Evolutionary conservation across 2,797 vertebrate genomes (phyloP).

Genomic region (Acropternis orthonyx): DNA sequence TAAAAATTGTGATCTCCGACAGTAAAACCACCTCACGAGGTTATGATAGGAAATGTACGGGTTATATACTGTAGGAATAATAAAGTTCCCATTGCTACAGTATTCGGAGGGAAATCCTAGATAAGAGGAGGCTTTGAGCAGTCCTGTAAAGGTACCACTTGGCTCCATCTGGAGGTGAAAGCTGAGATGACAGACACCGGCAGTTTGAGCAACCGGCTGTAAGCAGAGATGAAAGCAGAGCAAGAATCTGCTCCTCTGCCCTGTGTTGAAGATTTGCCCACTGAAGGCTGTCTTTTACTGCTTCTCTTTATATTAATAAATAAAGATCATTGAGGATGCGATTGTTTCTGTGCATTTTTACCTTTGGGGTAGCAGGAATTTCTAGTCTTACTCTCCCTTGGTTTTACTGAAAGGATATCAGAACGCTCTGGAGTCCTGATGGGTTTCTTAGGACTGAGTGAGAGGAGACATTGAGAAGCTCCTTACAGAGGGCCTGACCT

Average conservation of each 20-base stretch:
- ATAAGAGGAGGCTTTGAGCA: not conserved
- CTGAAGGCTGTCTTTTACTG: not conserved
- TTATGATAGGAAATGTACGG: not conserved
- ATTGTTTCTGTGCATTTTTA: not conserved
- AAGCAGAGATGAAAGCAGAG: not conserved
- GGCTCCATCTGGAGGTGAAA: constrained; percentile 72
- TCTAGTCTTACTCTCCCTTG: not conserved
- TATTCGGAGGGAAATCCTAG: not conserved
- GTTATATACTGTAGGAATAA: not conserved
- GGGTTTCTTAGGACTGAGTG: not conserved
- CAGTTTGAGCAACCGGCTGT: not conserved
- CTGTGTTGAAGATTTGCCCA: not conserved
- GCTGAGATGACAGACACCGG: not conserved
- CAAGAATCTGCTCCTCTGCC: not conserved
- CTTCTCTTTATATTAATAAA: not conserved
- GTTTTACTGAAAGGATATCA: not conserved
- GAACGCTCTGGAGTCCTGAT: not conserved
- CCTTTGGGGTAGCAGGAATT: not conserved
- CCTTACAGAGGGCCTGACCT: not conserved
- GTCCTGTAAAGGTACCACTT: not conserved
- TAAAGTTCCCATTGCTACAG: not conserved
- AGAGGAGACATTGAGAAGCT: not conserved
- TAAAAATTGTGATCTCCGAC: not conserved
- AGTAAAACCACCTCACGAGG: not conserved
- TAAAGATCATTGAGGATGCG: not conserved